phyloP scores from a whole-genome alignment of 1,140 invertebrate species.

The Microplitis mediator region DNA sequence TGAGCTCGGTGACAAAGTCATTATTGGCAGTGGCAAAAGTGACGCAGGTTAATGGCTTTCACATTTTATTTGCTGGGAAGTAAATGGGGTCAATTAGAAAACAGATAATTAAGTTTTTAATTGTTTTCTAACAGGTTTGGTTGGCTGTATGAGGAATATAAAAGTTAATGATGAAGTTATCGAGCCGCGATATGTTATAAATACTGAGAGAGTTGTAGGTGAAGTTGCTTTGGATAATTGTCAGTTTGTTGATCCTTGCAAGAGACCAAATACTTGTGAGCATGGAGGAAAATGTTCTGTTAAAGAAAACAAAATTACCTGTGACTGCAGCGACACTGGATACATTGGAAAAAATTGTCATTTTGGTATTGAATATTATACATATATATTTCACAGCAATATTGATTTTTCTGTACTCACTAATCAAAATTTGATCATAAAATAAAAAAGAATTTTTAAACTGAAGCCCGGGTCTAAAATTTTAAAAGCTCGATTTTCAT shows the following conservation, averaged over 20 bases:
- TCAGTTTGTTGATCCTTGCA: conserved; percentile 87
- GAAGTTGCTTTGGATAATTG: conserved; percentile 91
- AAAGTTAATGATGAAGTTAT: conserved; percentile 72
- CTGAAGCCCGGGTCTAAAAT: too few species aligned
- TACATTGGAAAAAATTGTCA: conserved; percentile 92
- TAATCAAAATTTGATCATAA: too few species aligned
- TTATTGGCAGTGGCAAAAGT: conserved; percentile 77
- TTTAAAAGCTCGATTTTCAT: too few species aligned
- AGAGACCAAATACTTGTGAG: conserved; percentile 86
- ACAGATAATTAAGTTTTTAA: conserved; percentile 5
- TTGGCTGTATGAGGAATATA: conserved; percentile 89
- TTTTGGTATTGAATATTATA: conserved; percentile 67
- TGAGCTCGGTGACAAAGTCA: conserved; percentile 65
- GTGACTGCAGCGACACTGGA: conserved; percentile 86
- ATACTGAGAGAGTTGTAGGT: conserved; percentile 79
- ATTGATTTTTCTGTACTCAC: too few species aligned
- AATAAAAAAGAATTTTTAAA: too few species aligned
- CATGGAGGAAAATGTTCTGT: conserved; percentile 89
- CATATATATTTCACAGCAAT: neutral
- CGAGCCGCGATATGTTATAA: conserved; percentile 76
- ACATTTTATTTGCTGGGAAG: neutral
- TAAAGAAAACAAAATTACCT: conserved; percentile 83
- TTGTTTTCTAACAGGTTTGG: conserved; percentile 69
- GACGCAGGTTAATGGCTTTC: conserved; percentile 51
- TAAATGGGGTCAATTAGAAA: neutral